Evolutionary conservation across 2,888 invertebrate species (phyloP), one percentile per base, ranked within the genome.

Genomic region (Chironomus tentans): DNA sequence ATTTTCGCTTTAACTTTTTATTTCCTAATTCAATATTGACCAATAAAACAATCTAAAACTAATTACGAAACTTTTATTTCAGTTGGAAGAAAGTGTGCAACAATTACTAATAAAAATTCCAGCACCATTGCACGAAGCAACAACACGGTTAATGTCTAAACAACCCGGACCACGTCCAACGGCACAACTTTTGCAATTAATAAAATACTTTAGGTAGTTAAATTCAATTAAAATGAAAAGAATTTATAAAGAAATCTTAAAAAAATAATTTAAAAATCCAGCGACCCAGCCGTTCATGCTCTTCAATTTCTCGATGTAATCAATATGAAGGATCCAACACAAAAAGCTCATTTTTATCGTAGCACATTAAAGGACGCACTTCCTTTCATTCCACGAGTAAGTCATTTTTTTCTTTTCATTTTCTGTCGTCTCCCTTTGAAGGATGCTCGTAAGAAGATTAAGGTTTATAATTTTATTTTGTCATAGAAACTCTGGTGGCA

Each of bases 401-500:
- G 38, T 38, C 38, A 38, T 38, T 38, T 38, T 10, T 10, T 38
- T 38, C 7, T 38, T 38, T 38, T 28, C 28, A 28, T 3, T 28
- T 5, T n/a, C n/a, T n/a, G n/a, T 38, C 38, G 38, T 38, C 38
- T 1, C 10, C 38, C 4, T 38, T 38, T 10, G 10, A 38, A 10
- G 2, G 38, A 38, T 38, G 10, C 10, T 38, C 38, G 38, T 38
- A 38, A 38, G 38, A 38, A 38, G 38, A 7, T 38, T 38, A 38
- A 38, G 38, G 10, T 10, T 4, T 38, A 38, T 38, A 38, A 38
- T 10, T 38, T n/a, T n/a, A n/a, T n/a, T 38, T 46, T 38, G 15
- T 38, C 86, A 73, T 87, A 98, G 97, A 97, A 97, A 92, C 86
- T 97, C 73, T 93, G 96, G 88, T 97, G 95, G 87, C 94, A 94